Evolutionary conservation across 2,797 vertebrate genomes (phyloP), one percentile per base, ranked within the genome.

Genomic region (Sebastes hopkinsi): DNA sequence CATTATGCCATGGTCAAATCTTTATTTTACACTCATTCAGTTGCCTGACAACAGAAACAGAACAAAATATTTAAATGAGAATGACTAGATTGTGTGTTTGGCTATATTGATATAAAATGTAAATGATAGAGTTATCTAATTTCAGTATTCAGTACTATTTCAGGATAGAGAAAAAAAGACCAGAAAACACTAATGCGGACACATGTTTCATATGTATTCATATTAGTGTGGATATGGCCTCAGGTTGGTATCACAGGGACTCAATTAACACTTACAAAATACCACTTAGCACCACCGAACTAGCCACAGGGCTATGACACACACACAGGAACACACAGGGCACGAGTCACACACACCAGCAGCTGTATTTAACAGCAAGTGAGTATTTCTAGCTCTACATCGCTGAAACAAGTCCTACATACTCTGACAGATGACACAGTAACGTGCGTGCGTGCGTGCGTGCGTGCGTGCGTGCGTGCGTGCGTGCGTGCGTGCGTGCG

Each of bases 211-310:
- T 5, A 54, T 42, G 18, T 38, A 5, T 36, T 74, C 25, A 59
- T 75, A 42, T 80, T 11, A 78, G 12, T 12, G 23, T 50, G 6
- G 8, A 34, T 42, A 20, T 68, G 18, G 16, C 78, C 73, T 85
- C 16, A 29, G 54, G 72, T 34, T 72, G 59, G 73, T 70, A 72
- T 81, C 74, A 75, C 59, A 52, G 29, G 71, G 59, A 66, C 56
- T 79, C 79, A 86, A 81, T 91, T 88, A 89, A 74, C 83, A 82
- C 83, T 42, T 50, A 29, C 12, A 79, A 86, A 85, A 76, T 52
- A 82, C 59, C 83, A 85, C 55, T 90, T 91, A 88, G 59, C 79
- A 79, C 75, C 3, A 38, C 32, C 23, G 62, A 78, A 67, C 13
- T 60, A 69, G 67, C 83, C 75, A 69, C 66, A 67, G 78, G 85